Evolutionary conservation across 2,888 invertebrate species (phyloP).

Genomic region (Ennomos erosarius): DNA sequence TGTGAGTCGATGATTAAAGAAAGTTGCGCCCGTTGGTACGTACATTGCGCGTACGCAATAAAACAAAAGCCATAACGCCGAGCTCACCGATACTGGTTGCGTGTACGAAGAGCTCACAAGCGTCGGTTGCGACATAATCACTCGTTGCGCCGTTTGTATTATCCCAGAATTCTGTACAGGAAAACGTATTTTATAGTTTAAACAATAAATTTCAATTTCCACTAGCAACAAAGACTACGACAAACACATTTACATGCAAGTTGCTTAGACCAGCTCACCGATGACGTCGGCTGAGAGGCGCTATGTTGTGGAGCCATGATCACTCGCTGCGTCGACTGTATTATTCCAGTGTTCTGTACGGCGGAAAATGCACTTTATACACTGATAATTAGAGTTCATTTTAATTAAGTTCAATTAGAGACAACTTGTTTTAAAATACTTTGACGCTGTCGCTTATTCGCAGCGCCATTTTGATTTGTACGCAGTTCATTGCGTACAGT

Average conservation of each 20-base stretch:
- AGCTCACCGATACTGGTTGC: constrained; percentile 74
- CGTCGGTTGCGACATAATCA: constrained; percentile 75
- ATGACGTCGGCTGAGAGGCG: constrained; percentile 20
- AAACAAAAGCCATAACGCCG: constrained; percentile 27
- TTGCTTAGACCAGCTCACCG: constrained; percentile 18
- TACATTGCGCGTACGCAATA: background rate
- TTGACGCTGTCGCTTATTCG: no score
- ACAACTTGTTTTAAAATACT: no score
- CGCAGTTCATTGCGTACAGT: no score
- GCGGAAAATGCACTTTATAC: constrained; percentile 22
- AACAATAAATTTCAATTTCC: background rate
- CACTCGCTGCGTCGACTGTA: constrained; percentile 25
- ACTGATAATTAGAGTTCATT: background rate
- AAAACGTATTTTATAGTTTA: constrained; percentile 7
- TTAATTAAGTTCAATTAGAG: background rate
- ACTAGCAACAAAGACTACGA: constrained; percentile 8
- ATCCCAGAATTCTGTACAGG: constrained; percentile 78
- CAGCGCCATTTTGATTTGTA: no score
- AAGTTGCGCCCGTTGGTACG: background rate
- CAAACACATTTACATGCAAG: constrained; percentile 10
- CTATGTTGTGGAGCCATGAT: constrained; percentile 17
- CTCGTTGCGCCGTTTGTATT: constrained; percentile 79
- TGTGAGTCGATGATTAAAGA: no score
- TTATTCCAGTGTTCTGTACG: constrained; percentile 26
- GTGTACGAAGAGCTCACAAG: constrained; percentile 67